Evolutionary conservation across 1,140 invertebrate species (phyloP).

Genomic region (Drosophila oshimai): DNA sequence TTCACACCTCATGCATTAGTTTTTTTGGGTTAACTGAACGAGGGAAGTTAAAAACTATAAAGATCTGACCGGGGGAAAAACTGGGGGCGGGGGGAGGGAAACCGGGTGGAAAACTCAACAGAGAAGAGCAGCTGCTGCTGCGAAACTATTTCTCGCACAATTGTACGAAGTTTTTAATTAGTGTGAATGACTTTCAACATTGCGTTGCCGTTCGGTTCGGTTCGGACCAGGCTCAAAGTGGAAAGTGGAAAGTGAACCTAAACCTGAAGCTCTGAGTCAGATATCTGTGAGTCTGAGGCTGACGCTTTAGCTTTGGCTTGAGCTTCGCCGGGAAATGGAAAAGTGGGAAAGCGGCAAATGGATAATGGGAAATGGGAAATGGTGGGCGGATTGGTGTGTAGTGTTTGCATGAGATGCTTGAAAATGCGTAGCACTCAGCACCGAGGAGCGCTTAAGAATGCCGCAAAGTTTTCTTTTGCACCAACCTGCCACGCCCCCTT

Average conservation of each 20-base stretch:
- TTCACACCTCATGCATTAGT: constrained; percentile 26
- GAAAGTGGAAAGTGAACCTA: no score
- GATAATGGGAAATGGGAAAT: neutral
- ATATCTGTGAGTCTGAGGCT: neutral
- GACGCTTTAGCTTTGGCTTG: neutral
- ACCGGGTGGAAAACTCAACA: constrained; percentile 19
- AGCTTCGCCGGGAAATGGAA: neutral
- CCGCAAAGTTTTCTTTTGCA: constrained; percentile 60
- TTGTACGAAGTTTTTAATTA: constrained; percentile 82
- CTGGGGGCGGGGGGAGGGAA: neutral
- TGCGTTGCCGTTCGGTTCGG: constrained; percentile 54
- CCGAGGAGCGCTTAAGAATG: constrained; percentile 10
- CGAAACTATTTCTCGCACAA: constrained; percentile 79
- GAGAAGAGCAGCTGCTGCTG: constrained; percentile 54
- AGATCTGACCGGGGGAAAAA: constrained; percentile 31
- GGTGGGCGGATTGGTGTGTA: constrained; percentile 24
- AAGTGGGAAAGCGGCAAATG: neutral
- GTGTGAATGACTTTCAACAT: constrained; percentile 81
- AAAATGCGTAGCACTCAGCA: constrained; percentile 50
- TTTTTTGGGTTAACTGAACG: neutral
- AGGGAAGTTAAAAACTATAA: constrained; percentile 40
- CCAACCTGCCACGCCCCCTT: constrained; percentile 10
- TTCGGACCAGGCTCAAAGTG: constrained; percentile 29
- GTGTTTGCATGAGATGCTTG: constrained; percentile 63
- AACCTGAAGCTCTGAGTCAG: neutral